Evolutionary conservation across 1,140 invertebrate genomes (phyloP), one percentile per base, ranked within the genome.

Genomic region (Drosophila repletoides): DNA sequence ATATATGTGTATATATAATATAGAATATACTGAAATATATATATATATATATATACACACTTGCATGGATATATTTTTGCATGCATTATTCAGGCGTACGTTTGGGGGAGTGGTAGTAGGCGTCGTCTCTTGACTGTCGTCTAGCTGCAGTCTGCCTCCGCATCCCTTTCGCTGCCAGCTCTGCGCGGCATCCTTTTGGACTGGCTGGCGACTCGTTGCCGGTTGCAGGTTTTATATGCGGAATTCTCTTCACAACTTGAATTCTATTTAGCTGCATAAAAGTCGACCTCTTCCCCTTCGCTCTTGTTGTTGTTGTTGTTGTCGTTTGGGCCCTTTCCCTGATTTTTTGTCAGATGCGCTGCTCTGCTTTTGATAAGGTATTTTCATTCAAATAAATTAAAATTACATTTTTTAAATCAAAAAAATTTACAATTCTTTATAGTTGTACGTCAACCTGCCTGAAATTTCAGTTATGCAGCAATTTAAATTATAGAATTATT

Each of bases 51-150:
- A 41, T 45, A 29, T 36, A 26, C 59, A 59, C 51, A 59, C 65
- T 58, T 83, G 80, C 66, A 79, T 84, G 74, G 74, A 84, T 84
- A 26, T 64, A 59, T 55, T 61, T 69, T 58, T 83, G 80, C 66
- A 79, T 84, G 74, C 80, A 84, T 84, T 84, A 84, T 84, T 72
- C 80, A 84, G 76, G 61, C 61, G 61, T 26, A 33, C 48, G 51
- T 43, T 53, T 61, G 70, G 71, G 58, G 61, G 70, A 31, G 48
- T 40, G 66, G 58, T 51, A 29, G 68, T 64, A 51, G 60, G 59
- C 51, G 52, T 53, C 17, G 26, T 33, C 67, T 46, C 41, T 33
- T 38, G 52, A 17, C 68, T 67, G 67, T 49, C 65, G 80, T 84
- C 80, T 83, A 76, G 60, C 71, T 69, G 43, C 38, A 69, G 79